Conservation (phyloP, 2,113 vertebrate species). For the Tiliqua scincoides region DNA sequence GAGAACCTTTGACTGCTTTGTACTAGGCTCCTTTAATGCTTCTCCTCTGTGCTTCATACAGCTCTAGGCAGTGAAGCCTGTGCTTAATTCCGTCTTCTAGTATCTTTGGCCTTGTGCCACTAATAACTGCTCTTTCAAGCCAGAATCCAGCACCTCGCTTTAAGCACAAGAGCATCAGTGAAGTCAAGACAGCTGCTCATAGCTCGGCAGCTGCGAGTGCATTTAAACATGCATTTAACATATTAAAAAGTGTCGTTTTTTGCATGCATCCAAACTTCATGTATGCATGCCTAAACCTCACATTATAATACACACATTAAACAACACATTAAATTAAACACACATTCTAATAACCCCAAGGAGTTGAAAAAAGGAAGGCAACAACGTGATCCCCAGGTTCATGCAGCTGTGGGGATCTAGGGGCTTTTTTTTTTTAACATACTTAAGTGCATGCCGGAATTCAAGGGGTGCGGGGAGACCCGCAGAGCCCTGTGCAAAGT, state of each 20-base stretch:
- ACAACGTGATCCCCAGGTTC: too few relatives aligned
- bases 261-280: neutral
- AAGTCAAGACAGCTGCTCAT: neutral
- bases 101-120: neutral
- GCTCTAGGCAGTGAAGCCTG: slow-evolving; percentile 2
- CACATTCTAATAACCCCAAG: neutral
- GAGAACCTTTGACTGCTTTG: neutral
- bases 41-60: neutral
- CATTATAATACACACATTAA: neutral
- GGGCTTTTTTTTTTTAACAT: too few relatives aligned
- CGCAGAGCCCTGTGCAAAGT: too few relatives aligned
- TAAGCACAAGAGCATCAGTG: neutral
- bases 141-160: neutral
- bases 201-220: neutral
- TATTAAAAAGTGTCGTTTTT: neutral
- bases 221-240: neutral
- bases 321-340: neutral
- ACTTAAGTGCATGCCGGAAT: too few relatives aligned
- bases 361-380: too few relatives aligned
- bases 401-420: too few relatives aligned
- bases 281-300: neutral
- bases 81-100: neutral
- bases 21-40: neutral
- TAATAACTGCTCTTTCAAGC: neutral
- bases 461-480: too few relatives aligned